Percentiles rank a stretch among this genome's conserved stretches.
These are phyloP conservation scores for Sisor rabdophorus DNA, from an alignment of 2,113 vertebrate species.

Conservation along the genomic window DNA sequence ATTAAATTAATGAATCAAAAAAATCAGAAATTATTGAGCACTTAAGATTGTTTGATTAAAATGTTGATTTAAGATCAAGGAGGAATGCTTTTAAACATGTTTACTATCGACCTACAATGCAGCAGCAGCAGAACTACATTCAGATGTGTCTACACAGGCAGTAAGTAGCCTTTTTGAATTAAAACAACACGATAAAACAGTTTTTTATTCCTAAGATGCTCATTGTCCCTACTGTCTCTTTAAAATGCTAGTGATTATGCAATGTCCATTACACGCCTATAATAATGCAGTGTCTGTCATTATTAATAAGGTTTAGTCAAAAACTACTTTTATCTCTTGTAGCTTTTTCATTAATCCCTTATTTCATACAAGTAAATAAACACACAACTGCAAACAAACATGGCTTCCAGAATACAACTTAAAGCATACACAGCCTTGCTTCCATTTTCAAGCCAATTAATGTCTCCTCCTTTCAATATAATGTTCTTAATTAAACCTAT, in stretches of 20 bases:
- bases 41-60: too few relatives aligned
- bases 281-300: conserved; percentile 29
- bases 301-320: conserved; percentile 12
- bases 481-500: conserved; percentile 32
- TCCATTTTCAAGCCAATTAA: conserved; percentile 8
- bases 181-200: conserved; percentile 12
- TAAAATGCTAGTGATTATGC: conserved; percentile 39
- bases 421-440: not conserved
- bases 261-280: conserved; percentile 6
- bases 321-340: conserved; percentile 19
- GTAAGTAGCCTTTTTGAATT: conserved; percentile 19
- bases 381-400: conserved; percentile 8
- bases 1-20: too few relatives aligned
- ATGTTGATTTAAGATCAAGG: too few relatives aligned
- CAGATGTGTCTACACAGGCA: not conserved
- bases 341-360: not conserved
- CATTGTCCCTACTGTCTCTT: not conserved
- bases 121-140: not conserved
- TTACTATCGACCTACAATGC: not conserved
- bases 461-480: not conserved
- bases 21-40: too few relatives aligned
- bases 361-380: not conserved
- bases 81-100: too few relatives aligned
- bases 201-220: not conserved
- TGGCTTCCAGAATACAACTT: conserved; percentile 23